These are phyloP conservation scores for Myotis brandtii DNA, from an alignment of 2,113 vertebrate species.

Conservation along the genomic window DNA sequence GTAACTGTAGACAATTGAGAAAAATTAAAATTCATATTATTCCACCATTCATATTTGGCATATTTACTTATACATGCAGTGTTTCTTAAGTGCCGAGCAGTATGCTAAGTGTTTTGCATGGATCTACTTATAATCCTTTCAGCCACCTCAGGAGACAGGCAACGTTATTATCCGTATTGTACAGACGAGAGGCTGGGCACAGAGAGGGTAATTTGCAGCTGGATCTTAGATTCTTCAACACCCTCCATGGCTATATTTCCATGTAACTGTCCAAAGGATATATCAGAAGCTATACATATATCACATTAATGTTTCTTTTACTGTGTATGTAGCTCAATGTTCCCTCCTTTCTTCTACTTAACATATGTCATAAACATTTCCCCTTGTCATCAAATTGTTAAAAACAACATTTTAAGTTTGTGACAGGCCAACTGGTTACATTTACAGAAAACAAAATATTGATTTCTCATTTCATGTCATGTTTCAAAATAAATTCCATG, in stretches of 20 bases:
- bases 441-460: slow-evolving; percentile 37
- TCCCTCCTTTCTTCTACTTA: not conserved
- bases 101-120: not conserved
- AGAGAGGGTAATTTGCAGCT: not conserved
- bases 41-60: not conserved
- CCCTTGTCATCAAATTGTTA: not conserved
- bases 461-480: not conserved
- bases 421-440: not conserved
- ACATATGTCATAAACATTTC: not conserved
- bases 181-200: not conserved
- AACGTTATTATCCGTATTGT: not conserved
- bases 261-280: not conserved
- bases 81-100: not conserved
- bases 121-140: not conserved
- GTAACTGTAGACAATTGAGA: not conserved
- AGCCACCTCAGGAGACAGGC: not conserved
- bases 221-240: not conserved
- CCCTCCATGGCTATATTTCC: not conserved
- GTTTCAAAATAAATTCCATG: slow-evolving; percentile 33
- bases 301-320: not conserved
- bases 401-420: slow-evolving; percentile 21
- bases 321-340: not conserved
- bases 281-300: not conserved
- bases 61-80: not conserved
- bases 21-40: not conserved